Base-by-base conservation (phyloP, 2,113 vertebrate species). In the Crocuta crocuta region DNA sequence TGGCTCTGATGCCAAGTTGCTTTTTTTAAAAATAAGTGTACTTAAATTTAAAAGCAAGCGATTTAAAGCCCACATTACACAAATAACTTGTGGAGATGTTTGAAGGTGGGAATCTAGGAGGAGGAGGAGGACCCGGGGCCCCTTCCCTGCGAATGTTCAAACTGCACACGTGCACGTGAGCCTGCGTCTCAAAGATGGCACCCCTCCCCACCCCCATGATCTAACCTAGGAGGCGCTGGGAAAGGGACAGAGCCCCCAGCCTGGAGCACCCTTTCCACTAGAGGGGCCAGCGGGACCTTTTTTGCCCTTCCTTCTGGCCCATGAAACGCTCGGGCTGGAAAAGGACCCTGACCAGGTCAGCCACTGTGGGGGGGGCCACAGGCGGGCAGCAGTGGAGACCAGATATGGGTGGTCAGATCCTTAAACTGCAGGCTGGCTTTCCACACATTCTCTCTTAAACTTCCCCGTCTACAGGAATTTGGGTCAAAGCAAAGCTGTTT, bases 21-120 rank as follows among this genome's bases (percentile, higher is more conserved):
- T 71, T 95, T 97, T 63, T 63, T 63, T 53, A 16, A 73, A 94
- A 90, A 53, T n/a, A 89, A 48, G n/a, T 43, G 50, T 70, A 89
- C 89, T 96, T 90, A 96, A 82, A 96, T 91, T 97, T 91, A 95
- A 95, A 95, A 94, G 79, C 17, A 24, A 87, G 45, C 88, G 65
- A 92, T 16, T 80, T 50, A 58, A 97, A 94, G 45, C 68, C 79
- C 87, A 65, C n/a, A 28, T 21, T 58, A 91, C 93, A 96, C 63
- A 96, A 97, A 94, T n/a, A 65, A 90, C 81, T 6, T 6, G 0
- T 48, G 31, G 33, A 80, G 43, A 89, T 19, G 63, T 61, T 28
- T 71, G 50, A 90, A 33, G 45, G 5, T 45, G 55, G 58, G 58
- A 90, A 84, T 33, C 61, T 45, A 2, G 74, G 7, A 84, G 43